A percentile compares a stretch with the other conserved stretches of the same genome.
Conservation (phyloP, 1,140 invertebrate species). For the Lepidurus packardi region DNA sequence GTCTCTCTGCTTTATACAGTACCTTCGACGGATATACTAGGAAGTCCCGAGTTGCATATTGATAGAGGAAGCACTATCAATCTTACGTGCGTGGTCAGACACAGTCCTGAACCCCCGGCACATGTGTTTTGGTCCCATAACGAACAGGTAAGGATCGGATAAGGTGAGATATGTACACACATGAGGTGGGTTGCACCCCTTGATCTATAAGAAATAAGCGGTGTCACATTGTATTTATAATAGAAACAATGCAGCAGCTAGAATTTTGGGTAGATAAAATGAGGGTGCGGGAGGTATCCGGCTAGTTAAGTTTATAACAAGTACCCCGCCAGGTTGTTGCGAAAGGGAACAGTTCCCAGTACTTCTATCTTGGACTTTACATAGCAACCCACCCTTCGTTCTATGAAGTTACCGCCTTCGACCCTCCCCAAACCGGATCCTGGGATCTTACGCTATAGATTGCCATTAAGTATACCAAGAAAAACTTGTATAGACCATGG, state of each 20-base stretch:
- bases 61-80: slow-evolving; percentile 87
- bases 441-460: not conserved
- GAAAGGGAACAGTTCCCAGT: not conserved
- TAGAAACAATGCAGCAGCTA: not conserved
- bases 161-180: not conserved
- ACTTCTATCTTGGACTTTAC: not conserved
- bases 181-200: not conserved
- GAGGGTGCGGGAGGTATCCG: not conserved
- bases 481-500: not conserved
- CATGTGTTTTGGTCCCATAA: slow-evolving; percentile 69
- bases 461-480: not conserved
- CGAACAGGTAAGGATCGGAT: slow-evolving; percentile 38
- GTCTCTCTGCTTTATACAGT: slow-evolving; percentile 56
- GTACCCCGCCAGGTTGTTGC: not conserved
- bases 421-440: not conserved
- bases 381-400: not conserved
- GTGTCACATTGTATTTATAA: not conserved
- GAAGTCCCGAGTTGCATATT: slow-evolving; percentile 81
- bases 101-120: slow-evolving; percentile 81
- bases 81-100: slow-evolving; percentile 80
- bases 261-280: not conserved
- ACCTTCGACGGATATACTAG: slow-evolving; percentile 79
- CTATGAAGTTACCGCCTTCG: not conserved
- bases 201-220: not conserved
- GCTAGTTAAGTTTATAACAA: not conserved